Evolutionary conservation across 2,888 invertebrate species (phyloP).

Genomic region (Neuroscelio doddi): DNA sequence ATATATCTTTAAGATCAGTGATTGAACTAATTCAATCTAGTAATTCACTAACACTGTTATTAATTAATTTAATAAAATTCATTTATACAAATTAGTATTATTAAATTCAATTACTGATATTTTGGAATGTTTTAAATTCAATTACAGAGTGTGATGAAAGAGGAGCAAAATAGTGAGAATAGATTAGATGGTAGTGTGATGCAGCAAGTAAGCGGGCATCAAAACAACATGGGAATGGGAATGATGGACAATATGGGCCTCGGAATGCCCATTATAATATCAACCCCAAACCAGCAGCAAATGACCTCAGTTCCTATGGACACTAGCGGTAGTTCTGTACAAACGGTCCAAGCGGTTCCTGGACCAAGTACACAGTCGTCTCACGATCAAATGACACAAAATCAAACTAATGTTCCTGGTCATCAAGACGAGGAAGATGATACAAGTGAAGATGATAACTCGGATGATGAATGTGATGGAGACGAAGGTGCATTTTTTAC

Average conservation of each 20-base stretch:
- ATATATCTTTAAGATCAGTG: no score
- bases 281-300: conserved; percentile 61
- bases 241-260: conserved; percentile 68
- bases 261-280: conserved; percentile 65
- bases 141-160: conserved; percentile 64
- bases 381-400: conserved; percentile 61
- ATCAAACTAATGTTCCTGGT: conserved; percentile 54
- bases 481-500: conserved; percentile 64
- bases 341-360: conserved; percentile 64
- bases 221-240: conserved; percentile 65
- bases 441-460: conserved; percentile 66
- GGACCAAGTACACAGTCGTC: conserved; percentile 64
- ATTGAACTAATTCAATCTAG: no score
- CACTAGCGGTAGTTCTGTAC: conserved; percentile 59
- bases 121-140: no score
- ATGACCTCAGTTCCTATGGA: conserved; percentile 70
- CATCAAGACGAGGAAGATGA: conserved; percentile 65
- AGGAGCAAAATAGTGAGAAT: conserved; percentile 64
- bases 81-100: no score
- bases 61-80: no score
- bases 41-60: no score
- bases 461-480: conserved; percentile 68
- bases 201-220: conserved; percentile 64
- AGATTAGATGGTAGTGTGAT: conserved; percentile 66
- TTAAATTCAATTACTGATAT: background rate